A percentile compares a stretch with the other conserved stretches of the same genome.
Evolutionary conservation across 2,888 invertebrate genomes (phyloP).

Genomic region (Diplazon laetatorius): DNA sequence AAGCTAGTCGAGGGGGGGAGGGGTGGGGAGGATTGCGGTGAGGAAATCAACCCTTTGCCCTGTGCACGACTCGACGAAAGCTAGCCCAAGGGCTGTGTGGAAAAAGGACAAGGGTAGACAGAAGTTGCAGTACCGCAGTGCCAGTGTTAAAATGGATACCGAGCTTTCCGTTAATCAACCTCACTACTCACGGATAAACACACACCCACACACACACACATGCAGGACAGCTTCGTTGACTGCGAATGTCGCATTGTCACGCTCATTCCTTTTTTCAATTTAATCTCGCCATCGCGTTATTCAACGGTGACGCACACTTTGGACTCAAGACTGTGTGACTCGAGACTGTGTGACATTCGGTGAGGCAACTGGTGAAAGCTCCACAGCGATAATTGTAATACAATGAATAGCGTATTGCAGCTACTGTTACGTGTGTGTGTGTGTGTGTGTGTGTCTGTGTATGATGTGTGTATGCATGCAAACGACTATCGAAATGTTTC

Average conservation of each 20-base stretch:
- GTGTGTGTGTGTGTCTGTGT: no score
- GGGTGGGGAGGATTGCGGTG: no score
- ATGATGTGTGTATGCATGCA: not conserved
- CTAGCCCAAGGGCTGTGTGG: not conserved
- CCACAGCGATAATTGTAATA: slow-evolving; percentile 44
- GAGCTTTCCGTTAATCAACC: slow-evolving; percentile 32
- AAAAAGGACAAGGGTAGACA: slow-evolving; percentile 5
- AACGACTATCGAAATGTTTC: not conserved
- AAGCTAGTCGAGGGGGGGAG: no score
- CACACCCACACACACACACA: slow-evolving; percentile 13
- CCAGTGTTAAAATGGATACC: slow-evolving; percentile 28
- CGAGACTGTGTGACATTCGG: not conserved
- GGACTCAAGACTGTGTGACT: not conserved
- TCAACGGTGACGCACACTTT: slow-evolving; percentile 23
- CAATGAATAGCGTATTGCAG: no score
- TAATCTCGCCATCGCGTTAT: slow-evolving; percentile 36
- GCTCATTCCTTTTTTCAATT: slow-evolving; percentile 50
- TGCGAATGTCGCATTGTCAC: slow-evolving; percentile 58
- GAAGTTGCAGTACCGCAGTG: slow-evolving; percentile 9
- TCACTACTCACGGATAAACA: not conserved
- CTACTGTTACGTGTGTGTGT: no score
- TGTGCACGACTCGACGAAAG: not conserved
- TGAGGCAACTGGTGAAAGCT: not conserved
- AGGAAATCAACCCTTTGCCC: slow-evolving; percentile 9
- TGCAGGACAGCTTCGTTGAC: slow-evolving; percentile 15